Evolutionary conservation across 2,888 invertebrate species (phyloP), one percentile per base, ranked within the genome.

Genomic region (Mesopsocus fuscifrons): DNA sequence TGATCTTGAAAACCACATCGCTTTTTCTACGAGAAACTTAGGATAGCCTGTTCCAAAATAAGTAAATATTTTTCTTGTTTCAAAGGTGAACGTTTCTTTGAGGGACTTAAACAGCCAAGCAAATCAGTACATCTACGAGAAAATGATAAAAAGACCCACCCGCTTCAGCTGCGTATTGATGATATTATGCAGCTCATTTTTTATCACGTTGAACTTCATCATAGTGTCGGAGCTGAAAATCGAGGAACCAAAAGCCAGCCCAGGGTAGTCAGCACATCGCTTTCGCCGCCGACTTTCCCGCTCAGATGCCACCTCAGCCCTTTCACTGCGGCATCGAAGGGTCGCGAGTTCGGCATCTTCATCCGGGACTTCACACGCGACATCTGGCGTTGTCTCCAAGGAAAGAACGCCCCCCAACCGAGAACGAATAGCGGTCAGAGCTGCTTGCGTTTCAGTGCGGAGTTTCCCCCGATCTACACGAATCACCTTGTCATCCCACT

Each of bases 191-290:
- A 95, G 73, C 69, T 95, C 95, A 63, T 94, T 94, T 62, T 81
- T 79, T 60, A 95, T 95, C 52, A 95, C 80, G 62, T 83, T 87
- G 65, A 94, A 92, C 68, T 92, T 94, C 83, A 95, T 92, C 77
- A 94, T 80, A 8, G 94, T 92, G 60, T 91, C 92, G 45, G 92
- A 91, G 58, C 88, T 89, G 66, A 91, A 91, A 58, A 89, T 82
- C 49, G 88, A 88, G 52, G 82, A 78, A 42, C 85, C 88, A 59
- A 91, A 87, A 2, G 88, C 88, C 46, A 91, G 64, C 21, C 91
- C 91, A 1, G 89, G 91, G 65, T 91, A 91, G 59, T 89, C 89
- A 32, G 87, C 79, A 62, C 88, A 88, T 61, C 87, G 69, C 53
- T 80, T 69, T 42, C 80, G 66, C 46, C 74, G 62, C 42, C 82